Percentiles rank a stretch among this genome's conserved stretches.
Evolutionary conservation across 2,113 vertebrate species (phyloP).

Genomic region (Labrus mixtus): DNA sequence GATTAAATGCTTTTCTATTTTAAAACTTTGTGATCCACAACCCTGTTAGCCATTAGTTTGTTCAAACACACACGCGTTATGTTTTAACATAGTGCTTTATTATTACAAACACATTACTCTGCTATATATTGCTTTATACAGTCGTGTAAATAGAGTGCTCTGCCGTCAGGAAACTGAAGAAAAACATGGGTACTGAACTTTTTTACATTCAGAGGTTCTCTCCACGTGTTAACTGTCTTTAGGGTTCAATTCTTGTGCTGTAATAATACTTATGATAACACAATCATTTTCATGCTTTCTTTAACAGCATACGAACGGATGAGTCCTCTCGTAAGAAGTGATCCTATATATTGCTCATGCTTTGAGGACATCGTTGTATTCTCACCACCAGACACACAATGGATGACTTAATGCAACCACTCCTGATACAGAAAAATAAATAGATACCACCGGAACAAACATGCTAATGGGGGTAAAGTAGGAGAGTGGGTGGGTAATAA

Average conservation of each 20-base stretch:
- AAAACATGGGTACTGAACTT: constrained; percentile 45
- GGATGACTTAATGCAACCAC: constrained; percentile 48
- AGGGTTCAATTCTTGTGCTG: constrained; percentile 14
- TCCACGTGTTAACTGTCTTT: constrained; percentile 33
- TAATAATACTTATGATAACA: constrained; percentile 33
- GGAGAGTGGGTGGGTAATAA: constrained; percentile 9
- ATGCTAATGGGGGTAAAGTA: constrained; percentile 50
- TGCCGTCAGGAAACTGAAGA: constrained; percentile 47
- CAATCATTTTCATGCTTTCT: constrained; percentile 70
- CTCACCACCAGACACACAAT: constrained; percentile 54
- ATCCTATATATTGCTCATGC: constrained; percentile 78
- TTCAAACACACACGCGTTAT: neutral
- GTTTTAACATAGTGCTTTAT: constrained; percentile 76
- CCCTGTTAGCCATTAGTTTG: neutral
- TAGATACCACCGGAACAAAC: constrained; percentile 62
- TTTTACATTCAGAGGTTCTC: constrained; percentile 71
- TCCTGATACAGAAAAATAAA: constrained; percentile 44
- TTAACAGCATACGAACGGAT: constrained; percentile 41
- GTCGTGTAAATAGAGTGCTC: constrained; percentile 68
- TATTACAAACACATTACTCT: constrained; percentile 74
- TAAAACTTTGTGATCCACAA: neutral
- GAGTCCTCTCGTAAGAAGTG: constrained; percentile 43
- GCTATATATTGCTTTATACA: constrained; percentile 75
- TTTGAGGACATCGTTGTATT: constrained; percentile 57
- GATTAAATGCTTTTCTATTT: constrained; percentile 31